Base-by-base conservation (phyloP, 1,140 invertebrate genomes). In the Stenopsyche tienmushanensis region DNA sequence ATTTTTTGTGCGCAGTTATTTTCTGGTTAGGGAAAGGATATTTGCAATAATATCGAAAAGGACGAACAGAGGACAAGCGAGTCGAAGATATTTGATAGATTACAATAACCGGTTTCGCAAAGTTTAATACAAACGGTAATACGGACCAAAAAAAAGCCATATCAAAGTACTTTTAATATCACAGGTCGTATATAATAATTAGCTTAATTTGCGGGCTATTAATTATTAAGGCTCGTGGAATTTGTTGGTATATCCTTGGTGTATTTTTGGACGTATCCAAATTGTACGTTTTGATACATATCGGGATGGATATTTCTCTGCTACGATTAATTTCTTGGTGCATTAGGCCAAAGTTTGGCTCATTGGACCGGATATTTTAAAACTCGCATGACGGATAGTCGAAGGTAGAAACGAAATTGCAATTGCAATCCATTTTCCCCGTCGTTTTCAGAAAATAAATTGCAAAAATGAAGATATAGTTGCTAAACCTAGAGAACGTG, bases 261-360 rank as follows among this genome's bases (percentile, higher is more conserved):
- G n/a, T n/a, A n/a, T n/a, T n/a, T n/a, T n/a, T n/a, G n/a, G n/a
- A n/a, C n/a, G n/a, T n/a, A n/a, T n/a, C n/a, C n/a, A n/a, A n/a
- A n/a, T n/a, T n/a, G n/a, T n/a, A n/a, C n/a, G n/a, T n/a, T n/a
- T n/a, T n/a, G n/a, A n/a, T n/a, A n/a, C n/a, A n/a, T n/a, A n/a
- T n/a, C n/a, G 47, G 54, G 42, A 57, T 39, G 54, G 34, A 57
- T 57, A 57, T 57, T 57, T 57, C 21, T n/a, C 26, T 42, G 39
- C 34, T 47, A 60, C 49, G 67, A 65, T 69, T 69, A 69, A 65
- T 69, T 69, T 69, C 67, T 69, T 69, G 67, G 67, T 69, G 67
- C 67, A 69, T 69, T 69, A 69, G 58, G 50, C 58, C 29, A 21
- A 49, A 39, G 63, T 53, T 20, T 62, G 63, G 63, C 42, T 58